A percentile compares a stretch with the other conserved stretches of the same genome.
These are phyloP conservation scores for Ethmia dodecea DNA, from an alignment of 2,888 invertebrate species.

Conservation along the genomic window DNA sequence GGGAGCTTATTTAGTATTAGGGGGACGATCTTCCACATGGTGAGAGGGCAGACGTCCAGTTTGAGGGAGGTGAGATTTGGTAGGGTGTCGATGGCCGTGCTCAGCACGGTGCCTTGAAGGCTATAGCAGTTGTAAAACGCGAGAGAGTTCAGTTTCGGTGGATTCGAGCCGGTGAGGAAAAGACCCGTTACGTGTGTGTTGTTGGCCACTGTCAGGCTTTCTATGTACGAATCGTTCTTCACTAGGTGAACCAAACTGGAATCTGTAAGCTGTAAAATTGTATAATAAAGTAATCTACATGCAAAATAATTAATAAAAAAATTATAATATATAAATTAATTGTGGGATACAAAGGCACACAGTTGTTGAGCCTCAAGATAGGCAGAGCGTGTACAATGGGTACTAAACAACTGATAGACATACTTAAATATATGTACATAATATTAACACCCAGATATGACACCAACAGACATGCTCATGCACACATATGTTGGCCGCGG, in stretches of 20 bases:
- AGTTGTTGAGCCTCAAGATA: too few species aligned
- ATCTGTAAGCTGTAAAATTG: slow-evolving; percentile 52
- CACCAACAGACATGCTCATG: too few species aligned
- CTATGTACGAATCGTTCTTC: slow-evolving; percentile 50
- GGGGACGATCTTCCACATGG: slow-evolving; percentile 61
- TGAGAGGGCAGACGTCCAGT: slow-evolving; percentile 50
- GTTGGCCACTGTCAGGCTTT: slow-evolving; percentile 50
- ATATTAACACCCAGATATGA: too few species aligned
- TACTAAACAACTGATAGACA: too few species aligned
- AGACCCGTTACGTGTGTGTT: slow-evolving; percentile 63
- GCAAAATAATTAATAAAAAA: too few species aligned
- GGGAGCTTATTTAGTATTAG: slow-evolving; percentile 51
- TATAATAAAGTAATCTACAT: background rate
- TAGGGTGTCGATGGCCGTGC: slow-evolving; percentile 45
- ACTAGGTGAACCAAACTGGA: slow-evolving; percentile 57
- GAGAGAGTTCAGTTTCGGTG: slow-evolving; percentile 41
- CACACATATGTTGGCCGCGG: too few species aligned
- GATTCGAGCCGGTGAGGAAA: slow-evolving; percentile 50
- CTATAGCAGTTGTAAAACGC: slow-evolving; percentile 64
- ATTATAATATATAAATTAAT: too few species aligned
- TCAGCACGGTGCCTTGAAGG: slow-evolving; percentile 55
- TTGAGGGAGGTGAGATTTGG: slow-evolving; percentile 46
- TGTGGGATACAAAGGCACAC: too few species aligned
- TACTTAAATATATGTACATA: too few species aligned
- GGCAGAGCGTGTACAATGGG: too few species aligned